Base-by-base conservation (phyloP, 92 coral and sea anemone genomes). In the Anthopleura xanthogrammica region DNA sequence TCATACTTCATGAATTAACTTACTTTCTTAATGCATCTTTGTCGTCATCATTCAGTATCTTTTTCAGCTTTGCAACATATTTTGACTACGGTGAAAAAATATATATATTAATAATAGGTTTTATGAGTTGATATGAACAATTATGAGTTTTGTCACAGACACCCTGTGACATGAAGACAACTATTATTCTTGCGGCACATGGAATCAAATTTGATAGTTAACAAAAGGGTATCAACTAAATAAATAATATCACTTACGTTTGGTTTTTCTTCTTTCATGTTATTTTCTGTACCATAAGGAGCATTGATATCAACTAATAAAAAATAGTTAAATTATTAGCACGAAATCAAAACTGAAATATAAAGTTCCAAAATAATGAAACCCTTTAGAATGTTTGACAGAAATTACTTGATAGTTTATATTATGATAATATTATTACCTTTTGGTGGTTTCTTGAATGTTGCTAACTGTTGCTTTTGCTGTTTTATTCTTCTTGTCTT, bases 261-360 rank as follows among this genome's bases (percentile, higher is more conserved):
- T 17, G 91, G 86, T 55, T 90, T 90, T 29, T 91, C 98, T 78
- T 93, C 98, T 76, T 89, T 89, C 72, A 86, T 86, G 29, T 90
- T 88, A n/a, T 89, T 87, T 62, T 91, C 99, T 1, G 99, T 97
- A 40, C 97, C 98, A 89, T 92, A 97, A 1, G 99, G 99, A 64
- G 97, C 94, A 22, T 92, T 95, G 12, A 97, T 85, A 41, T 94
- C 95, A 0, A 92, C 97, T 94, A 77, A 19, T 83, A 76, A 57
- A 74, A 62, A 66, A 24, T 24, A 1, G 16, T 29, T 29, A 76
- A 2, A 65, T 50, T 29, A 24, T 17, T 12, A 46, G 50, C 50
- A 9, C 3, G 7, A 5, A 46, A 46, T 3, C 7, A 46, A 46
- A 46, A 5, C 5, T 46, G 50, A 46, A 46, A 9, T 5, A 46